These are phyloP conservation scores for Aethina tumida DNA, from an alignment of 1,140 invertebrate species.

Conservation along the genomic window DNA sequence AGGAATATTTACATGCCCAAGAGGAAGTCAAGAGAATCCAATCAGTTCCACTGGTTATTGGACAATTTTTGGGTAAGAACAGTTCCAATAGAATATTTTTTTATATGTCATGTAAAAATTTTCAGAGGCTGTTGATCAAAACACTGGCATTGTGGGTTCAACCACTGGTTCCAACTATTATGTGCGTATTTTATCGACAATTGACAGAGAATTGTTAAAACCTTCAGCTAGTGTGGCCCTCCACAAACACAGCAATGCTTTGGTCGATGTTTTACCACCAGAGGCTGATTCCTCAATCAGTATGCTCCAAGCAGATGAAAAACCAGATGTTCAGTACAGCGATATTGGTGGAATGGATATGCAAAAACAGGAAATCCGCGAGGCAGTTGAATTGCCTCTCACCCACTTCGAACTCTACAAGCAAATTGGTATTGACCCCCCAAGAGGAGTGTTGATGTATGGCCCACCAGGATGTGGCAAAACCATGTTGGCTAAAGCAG, in stretches of 20 bases:
- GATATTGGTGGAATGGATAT: constrained; percentile 99
- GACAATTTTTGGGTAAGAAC: constrained; percentile 90
- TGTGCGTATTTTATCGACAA: constrained; percentile 79
- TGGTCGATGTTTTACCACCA: constrained; percentile 86
- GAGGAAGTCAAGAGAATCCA: constrained; percentile 90
- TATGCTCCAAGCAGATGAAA: constrained; percentile 97
- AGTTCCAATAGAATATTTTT: too few relatives aligned
- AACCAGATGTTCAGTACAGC: constrained; percentile 92
- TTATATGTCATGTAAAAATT: too few relatives aligned
- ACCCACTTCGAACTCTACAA: constrained; percentile 99
- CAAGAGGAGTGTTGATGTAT: constrained; percentile 96
- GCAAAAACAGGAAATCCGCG: constrained; percentile 98
- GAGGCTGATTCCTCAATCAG: constrained; percentile 92
- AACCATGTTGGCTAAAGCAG: constrained; percentile 99
- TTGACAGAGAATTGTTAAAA: constrained; percentile 81
- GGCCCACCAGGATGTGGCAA: constrained; percentile 95
- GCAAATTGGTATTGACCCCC: constrained; percentile 95
- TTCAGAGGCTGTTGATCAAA: constrained; percentile 88
- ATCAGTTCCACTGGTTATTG: constrained; percentile 86
- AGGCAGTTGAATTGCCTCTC: constrained; percentile 95
- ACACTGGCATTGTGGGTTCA: constrained; percentile 72
- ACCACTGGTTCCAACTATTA: constrained; percentile 83
- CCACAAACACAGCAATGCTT: constrained; percentile 88
- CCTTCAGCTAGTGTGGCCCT: constrained; percentile 84
- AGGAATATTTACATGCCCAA: constrained; percentile 87